Evolutionary conservation across 1,140 invertebrate genomes (phyloP).

Genomic region (Drosophila chauvacae): DNA sequence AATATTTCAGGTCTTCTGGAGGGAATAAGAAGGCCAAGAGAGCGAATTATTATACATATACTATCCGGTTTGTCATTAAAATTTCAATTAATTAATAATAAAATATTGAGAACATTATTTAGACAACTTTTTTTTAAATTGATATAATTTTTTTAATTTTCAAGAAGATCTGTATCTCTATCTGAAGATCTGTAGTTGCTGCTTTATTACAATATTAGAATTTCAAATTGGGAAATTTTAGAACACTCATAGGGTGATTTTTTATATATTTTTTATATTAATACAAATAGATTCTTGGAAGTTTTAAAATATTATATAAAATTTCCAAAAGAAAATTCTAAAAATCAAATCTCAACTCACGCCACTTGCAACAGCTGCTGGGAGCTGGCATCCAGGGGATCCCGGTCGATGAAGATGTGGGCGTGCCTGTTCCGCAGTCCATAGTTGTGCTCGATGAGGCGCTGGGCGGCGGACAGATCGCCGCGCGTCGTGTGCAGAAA

Average conservation of each 20-base stretch:
- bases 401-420: constrained; percentile 88
- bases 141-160: too few species aligned
- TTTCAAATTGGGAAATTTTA: too few species aligned
- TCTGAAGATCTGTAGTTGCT: too few species aligned
- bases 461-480: constrained; percentile 87
- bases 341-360: constrained; percentile 78
- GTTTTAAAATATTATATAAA: not conserved
- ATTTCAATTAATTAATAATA: too few species aligned
- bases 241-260: not conserved
- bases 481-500: constrained; percentile 85
- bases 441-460: constrained; percentile 88
- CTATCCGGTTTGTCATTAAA: too few species aligned
- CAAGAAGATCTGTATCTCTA: too few species aligned
- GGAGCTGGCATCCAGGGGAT: constrained; percentile 86
- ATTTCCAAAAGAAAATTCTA: not conserved
- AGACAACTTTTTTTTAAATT: too few species aligned
- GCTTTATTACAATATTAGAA: too few species aligned
- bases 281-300: not conserved
- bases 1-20: too few species aligned
- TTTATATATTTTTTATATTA: not conserved
- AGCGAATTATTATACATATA: too few species aligned
- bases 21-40: too few species aligned
- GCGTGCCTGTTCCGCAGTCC: constrained; percentile 87
- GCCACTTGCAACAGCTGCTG: constrained; percentile 86
- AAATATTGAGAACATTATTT: too few species aligned